Conservation (phyloP, 37 sponge, comb jelly and placozoan genomes). For the Oscarella lobularis region DNA sequence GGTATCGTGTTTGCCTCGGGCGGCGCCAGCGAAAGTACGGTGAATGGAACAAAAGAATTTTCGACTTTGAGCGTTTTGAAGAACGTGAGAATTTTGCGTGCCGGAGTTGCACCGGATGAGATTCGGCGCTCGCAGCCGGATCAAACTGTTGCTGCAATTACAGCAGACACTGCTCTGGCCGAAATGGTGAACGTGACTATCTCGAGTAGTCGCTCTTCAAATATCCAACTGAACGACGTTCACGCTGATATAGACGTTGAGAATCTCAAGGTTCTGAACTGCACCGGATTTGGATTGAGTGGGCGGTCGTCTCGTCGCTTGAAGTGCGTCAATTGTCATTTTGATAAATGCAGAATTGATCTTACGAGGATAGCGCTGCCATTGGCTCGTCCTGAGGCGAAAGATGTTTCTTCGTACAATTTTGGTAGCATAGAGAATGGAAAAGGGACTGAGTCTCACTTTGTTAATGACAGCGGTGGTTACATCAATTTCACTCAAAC, state of each 20-base stretch:
- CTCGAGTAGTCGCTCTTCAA: background rate
- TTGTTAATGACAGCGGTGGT: background rate
- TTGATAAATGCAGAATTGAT: background rate
- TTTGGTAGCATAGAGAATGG: background rate
- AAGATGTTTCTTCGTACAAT: background rate
- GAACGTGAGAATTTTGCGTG: background rate
- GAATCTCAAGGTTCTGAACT: background rate
- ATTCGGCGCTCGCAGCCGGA: background rate
- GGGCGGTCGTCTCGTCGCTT: background rate
- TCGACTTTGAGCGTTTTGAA: background rate
- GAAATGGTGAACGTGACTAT: background rate
- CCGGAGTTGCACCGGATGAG: background rate
- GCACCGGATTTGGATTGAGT: background rate
- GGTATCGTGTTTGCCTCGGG: background rate
- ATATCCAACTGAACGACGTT: background rate
- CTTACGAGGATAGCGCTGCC: background rate
- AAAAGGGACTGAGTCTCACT: background rate
- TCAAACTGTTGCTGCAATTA: background rate
- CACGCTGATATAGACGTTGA: background rate
- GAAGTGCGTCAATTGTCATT: background rate
- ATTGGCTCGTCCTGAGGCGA: background rate
- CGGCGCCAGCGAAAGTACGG: background rate
- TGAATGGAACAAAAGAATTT: background rate
- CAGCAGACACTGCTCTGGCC: background rate
- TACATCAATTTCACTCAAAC: background rate